Percentiles rank a stretch among this genome's conserved stretches.
These are phyloP conservation scores for Bombylius discolor DNA, from an alignment of 2,888 invertebrate species.

Conservation along the genomic window DNA sequence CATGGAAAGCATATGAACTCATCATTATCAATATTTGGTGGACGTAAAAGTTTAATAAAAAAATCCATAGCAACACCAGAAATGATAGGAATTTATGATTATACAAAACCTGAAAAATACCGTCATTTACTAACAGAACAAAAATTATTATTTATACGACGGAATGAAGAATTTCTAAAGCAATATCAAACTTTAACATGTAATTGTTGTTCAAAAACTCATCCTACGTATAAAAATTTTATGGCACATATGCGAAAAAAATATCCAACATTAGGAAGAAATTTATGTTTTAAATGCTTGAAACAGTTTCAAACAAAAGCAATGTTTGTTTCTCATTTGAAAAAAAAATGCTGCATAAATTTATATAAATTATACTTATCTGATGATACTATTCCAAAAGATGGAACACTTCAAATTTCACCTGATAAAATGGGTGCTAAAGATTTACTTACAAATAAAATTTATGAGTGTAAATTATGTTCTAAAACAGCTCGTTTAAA, in stretches of 20 bases:
- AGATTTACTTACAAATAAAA: slow-evolving; percentile 34
- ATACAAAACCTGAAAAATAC: slow-evolving; percentile 34
- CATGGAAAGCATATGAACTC: slow-evolving; percentile 21
- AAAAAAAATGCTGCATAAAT: slow-evolving; percentile 35
- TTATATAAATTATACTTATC: slow-evolving; percentile 30
- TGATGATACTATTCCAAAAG: slow-evolving; percentile 21
- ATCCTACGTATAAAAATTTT: slow-evolving; percentile 34
- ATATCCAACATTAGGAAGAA: slow-evolving; percentile 31
- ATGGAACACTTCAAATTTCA: slow-evolving; percentile 13
- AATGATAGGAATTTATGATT: slow-evolving; percentile 27
- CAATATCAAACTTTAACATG: slow-evolving; percentile 37
- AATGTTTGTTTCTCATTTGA: slow-evolving; percentile 36
- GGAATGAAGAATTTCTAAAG: slow-evolving; percentile 32
- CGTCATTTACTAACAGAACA: slow-evolving; percentile 30
- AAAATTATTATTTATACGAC: slow-evolving; percentile 32
- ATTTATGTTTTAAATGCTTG: slow-evolving; percentile 35
- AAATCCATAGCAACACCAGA: slow-evolving; percentile 12
- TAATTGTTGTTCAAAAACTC: slow-evolving; percentile 33
- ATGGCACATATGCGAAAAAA: slow-evolving; percentile 38
- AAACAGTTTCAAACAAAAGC: slow-evolving; percentile 36
- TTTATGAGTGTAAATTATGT: slow-evolving; percentile 35
- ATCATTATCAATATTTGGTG: background rate
- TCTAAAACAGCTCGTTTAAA: slow-evolving; percentile 33
- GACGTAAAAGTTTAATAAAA: background rate
- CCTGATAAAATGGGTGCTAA: slow-evolving; percentile 33